A percentile compares a stretch with the other conserved stretches of the same genome.
Evolutionary conservation across 2,113 vertebrate species (phyloP).

Genomic region (Hymenochirus boettgeri): DNA sequence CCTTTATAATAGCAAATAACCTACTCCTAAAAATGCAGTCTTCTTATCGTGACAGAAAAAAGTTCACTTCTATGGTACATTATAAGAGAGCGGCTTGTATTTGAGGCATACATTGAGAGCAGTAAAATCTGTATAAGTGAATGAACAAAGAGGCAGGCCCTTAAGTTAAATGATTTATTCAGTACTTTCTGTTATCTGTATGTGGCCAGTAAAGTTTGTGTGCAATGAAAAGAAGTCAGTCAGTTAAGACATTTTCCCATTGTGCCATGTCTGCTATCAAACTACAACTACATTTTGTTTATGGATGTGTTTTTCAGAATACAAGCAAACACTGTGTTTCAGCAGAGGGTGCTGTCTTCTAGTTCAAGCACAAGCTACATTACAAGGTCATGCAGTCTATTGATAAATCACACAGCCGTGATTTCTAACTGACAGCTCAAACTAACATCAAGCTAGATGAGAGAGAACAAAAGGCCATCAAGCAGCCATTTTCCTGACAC

Average conservation of each 20-base stretch:
- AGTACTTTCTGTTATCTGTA: background rate
- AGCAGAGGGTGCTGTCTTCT: constrained; percentile 75
- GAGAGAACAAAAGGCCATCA: constrained; percentile 99
- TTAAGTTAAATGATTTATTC: no score
- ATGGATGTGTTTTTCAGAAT: constrained; percentile 13
- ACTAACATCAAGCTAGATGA: constrained; percentile 99
- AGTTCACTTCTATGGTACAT: no score
- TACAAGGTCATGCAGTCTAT: constrained; percentile 98
- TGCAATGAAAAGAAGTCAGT: background rate
- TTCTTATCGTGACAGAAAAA: no score
- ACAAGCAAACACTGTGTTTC: constrained; percentile 34
- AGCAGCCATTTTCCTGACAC: constrained; percentile 99
- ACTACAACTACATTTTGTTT: constrained; percentile 13
- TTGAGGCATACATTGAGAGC: no score
- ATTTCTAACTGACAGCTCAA: constrained; percentile 99
- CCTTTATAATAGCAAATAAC: no score
- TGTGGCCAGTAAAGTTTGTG: background rate
- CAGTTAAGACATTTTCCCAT: constrained; percentile 9
- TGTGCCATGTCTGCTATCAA: constrained; percentile 9
- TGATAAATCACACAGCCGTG: constrained; percentile 99
- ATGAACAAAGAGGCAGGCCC: no score
- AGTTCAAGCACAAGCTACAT: constrained; percentile 54
- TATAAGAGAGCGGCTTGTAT: no score
- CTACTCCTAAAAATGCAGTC: no score
- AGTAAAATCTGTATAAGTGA: no score